Base-by-base conservation (phyloP, 2,888 invertebrate genomes). In the Machimus atricapillus region DNA sequence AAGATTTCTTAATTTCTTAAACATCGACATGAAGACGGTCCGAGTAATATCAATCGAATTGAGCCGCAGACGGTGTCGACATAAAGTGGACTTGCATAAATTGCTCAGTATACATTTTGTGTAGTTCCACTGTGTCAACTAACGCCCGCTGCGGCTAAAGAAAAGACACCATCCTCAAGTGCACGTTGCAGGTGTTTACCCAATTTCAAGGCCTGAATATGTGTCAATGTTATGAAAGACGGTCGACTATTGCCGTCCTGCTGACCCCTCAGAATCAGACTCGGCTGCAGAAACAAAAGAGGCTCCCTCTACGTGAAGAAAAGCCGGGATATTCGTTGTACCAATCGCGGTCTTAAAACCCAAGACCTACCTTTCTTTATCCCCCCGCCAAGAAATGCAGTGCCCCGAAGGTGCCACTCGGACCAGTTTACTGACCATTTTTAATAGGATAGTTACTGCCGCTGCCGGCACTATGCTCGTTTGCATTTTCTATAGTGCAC, bases 191-290 rank as follows among this genome's bases (percentile, higher is more conserved):
- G 31, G 31, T 79, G 52, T 79, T 79, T 79, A 52, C 79, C 79
- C 14, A 79, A 79, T 79, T 79, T 79, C 79, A 79, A 79, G 79
- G 79, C 79, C 79, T 52, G 27, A 79, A 79, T 79, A 79, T 79
- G 52, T 79, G 79, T 79, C 79, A 79, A 79, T 79, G 79, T 79
- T 79, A 79, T 31, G 79, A n/a, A 79, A 79, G 46, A 79, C 31
- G 52, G 9, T 16, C 40, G 79, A 2, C 79, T 27, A 46, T 79
- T 19, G n/a, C 40, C 46, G 40, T 79, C 52, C 52, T 79, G 46
- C 79, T 79, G 79, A 79, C 79, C 79, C 31, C 79, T 52, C 79
- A 23, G 52, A 79, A 79, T 34, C 34, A 79, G 23, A 79, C 19
- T 9, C 56, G 19, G 9, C 19, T 31, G n/a, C 12, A 79, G 79